Evolutionary conservation across 1,140 invertebrate genomes (phyloP).

Genomic region (Neuroterus valhalla): DNA sequence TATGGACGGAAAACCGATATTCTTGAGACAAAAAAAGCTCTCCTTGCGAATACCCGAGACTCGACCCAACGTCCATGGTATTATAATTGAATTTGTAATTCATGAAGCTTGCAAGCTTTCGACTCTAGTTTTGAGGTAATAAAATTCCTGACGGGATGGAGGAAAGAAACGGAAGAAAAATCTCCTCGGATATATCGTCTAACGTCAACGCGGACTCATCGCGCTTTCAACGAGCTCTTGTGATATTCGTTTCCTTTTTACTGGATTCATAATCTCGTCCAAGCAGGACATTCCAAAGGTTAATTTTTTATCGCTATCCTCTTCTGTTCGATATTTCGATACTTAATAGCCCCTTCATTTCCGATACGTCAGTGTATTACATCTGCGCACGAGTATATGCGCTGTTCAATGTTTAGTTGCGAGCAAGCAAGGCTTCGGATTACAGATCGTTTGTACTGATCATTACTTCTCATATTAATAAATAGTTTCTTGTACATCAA

Average conservation of each 20-base stretch:
- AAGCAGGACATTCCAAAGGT: not conserved
- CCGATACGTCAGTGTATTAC: too few relatives aligned
- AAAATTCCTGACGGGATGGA: too few relatives aligned
- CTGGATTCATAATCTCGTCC: not conserved
- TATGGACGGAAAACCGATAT: conserved; percentile 17
- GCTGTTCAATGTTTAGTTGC: too few relatives aligned
- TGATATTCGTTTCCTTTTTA: not conserved
- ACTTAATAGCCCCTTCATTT: too few relatives aligned
- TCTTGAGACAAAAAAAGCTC: not conserved
- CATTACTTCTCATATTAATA: too few relatives aligned
- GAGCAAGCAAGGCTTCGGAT: too few relatives aligned
- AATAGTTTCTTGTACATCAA: too few relatives aligned
- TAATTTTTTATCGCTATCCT: too few relatives aligned
- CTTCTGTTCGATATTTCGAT: too few relatives aligned
- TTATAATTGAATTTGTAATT: conserved; percentile 56
- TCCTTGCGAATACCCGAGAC: not conserved
- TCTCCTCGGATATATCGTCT: not conserved
- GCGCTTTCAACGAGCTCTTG: not conserved
- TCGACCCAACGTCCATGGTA: conserved; percentile 26
- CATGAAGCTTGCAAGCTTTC: not conserved
- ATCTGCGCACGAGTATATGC: too few relatives aligned
- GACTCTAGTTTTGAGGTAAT: conserved; percentile 22
- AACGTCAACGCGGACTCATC: not conserved
- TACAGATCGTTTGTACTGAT: too few relatives aligned
- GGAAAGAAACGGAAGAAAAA: not conserved